A percentile compares a stretch with the other conserved stretches of the same genome.
Conservation (phyloP, 2,113 vertebrate species). For the Anser brachyrhynchus region DNA sequence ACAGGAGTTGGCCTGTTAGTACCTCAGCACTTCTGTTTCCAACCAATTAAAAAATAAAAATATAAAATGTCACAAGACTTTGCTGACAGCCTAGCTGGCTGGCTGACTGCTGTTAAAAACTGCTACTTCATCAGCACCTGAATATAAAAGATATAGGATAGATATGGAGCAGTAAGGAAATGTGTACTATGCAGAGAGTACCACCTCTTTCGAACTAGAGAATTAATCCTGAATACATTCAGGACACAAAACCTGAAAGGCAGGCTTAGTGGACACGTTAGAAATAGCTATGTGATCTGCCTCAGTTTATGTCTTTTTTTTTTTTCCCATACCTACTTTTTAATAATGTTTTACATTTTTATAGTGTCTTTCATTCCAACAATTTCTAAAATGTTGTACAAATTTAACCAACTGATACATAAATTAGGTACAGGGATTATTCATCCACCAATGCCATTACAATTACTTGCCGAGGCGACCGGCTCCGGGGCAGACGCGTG, state of each 20-base stretch:
- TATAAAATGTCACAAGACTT: too few relatives aligned
- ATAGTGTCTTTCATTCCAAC: not conserved
- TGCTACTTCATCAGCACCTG: not conserved
- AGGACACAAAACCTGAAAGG: conserved; percentile 38
- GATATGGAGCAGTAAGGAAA: conserved; percentile 4
- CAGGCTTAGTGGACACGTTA: conserved; percentile 7
- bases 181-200: not conserved
- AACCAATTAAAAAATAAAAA: too few relatives aligned
- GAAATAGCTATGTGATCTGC: not conserved
- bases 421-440: not conserved
- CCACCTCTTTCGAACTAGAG: conserved; percentile 37
- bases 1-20: too few relatives aligned
- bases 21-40: too few relatives aligned
- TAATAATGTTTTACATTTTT: conserved; percentile 9
- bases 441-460: not conserved
- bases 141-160: not conserved
- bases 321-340: not conserved
- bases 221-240: conserved; percentile 46
- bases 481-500: too few relatives aligned
- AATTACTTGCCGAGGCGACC: too few relatives aligned
- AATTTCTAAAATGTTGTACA: not conserved
- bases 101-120: too few relatives aligned
- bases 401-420: not conserved
- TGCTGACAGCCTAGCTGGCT: too few relatives aligned
- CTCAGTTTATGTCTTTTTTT: not conserved